These are phyloP conservation scores for Diadema setosum DNA, from an alignment of 35 echinoderm and acorn worm species.

Conservation along the genomic window DNA sequence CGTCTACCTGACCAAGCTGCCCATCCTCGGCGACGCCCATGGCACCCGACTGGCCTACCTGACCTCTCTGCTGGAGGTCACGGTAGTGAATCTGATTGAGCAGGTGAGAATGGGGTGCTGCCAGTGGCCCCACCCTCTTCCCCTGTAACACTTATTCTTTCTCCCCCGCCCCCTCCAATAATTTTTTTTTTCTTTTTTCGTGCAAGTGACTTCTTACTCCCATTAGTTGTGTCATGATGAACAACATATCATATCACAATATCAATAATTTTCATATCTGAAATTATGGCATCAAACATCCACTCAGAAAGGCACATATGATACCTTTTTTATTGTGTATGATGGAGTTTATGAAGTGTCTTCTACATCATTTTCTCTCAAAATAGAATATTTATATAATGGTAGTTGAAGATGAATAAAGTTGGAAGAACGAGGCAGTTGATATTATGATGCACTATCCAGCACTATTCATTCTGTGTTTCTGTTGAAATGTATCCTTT, in stretches of 20 bases:
- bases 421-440: too few relatives aligned
- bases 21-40: slow-evolving; percentile 82
- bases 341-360: too few relatives aligned
- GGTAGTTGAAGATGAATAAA: too few relatives aligned
- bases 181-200: not conserved
- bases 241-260: not conserved
- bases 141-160: not conserved
- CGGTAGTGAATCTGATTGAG: slow-evolving; percentile 94
- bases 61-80: slow-evolving; percentile 96
- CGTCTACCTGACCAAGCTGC: slow-evolving; percentile 94
- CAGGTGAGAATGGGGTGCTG: slow-evolving; percentile 51
- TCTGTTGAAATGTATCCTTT: too few relatives aligned
- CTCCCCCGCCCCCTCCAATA: not conserved
- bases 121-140: not conserved
- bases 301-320: too few relatives aligned
- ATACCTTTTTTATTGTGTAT: too few relatives aligned
- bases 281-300: not conserved
- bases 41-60: slow-evolving; percentile 87
- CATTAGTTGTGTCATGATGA: not conserved
- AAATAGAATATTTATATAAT: too few relatives aligned
- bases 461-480: too few relatives aligned
- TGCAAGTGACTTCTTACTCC: not conserved
- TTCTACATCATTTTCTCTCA: too few relatives aligned
- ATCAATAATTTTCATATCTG: not conserved
- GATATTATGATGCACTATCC: too few relatives aligned